A percentile compares a stretch with the other conserved stretches of the same genome.
Conservation (phyloP, 2,113 vertebrate species). For the Aldabrachelys gigantea region DNA sequence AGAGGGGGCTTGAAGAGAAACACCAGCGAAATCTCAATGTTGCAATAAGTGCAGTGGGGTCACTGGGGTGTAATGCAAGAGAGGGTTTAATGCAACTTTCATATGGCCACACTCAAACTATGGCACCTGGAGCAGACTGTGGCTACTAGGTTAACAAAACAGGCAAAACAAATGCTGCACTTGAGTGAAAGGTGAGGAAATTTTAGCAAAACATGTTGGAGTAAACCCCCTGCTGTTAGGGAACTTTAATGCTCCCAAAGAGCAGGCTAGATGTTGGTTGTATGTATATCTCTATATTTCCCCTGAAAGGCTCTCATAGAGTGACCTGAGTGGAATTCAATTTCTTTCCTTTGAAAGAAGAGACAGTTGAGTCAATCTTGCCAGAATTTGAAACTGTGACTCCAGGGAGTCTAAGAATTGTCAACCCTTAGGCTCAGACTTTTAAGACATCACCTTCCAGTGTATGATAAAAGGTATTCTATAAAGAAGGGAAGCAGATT, state of each 20-base stretch:
- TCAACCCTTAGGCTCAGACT: conserved; percentile 65
- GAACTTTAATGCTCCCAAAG: conserved; percentile 44
- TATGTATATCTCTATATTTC: conserved; percentile 35
- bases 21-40: not conserved
- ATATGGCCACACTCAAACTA: not conserved
- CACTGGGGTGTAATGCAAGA: not conserved
- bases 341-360: conserved; percentile 61
- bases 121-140: not conserved
- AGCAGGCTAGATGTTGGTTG: conserved; percentile 48
- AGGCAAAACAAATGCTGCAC: not conserved
- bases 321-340: conserved; percentile 54
- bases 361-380: conserved; percentile 58
- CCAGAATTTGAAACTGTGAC: conserved; percentile 59
- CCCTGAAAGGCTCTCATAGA: conserved; percentile 33
- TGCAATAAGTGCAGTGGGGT: not conserved
- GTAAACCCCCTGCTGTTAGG: conserved; percentile 32
- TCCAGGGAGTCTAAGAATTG: conserved; percentile 67
- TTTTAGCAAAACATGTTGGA: not conserved
- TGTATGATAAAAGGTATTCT: conserved; percentile 35
- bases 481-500: conserved; percentile 57
- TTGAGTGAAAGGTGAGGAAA: conserved; percentile 22
- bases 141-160: not conserved
- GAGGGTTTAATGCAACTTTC: not conserved
- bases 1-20: not conserved
- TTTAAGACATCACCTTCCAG: conserved; percentile 67